These are phyloP conservation scores for Mongoloraphidia duomilia DNA, from an alignment of 2,888 invertebrate genomes.

Conservation along the genomic window DNA sequence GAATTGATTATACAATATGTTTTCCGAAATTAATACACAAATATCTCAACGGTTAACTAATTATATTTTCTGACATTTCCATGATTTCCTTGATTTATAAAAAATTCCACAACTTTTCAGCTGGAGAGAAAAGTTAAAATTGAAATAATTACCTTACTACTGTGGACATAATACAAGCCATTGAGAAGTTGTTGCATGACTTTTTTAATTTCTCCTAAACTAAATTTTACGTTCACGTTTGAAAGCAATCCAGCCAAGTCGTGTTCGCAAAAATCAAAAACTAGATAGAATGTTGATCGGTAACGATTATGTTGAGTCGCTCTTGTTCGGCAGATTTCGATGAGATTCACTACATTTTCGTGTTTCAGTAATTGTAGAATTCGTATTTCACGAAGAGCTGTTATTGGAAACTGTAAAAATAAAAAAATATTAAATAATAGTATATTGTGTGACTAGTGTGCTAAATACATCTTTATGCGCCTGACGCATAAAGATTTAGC, in stretches of 20 bases:
- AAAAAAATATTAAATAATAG: too few relatives aligned
- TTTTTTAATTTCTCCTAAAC: slow-evolving; percentile 91
- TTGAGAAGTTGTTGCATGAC: slow-evolving; percentile 76
- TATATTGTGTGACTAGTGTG: too few relatives aligned
- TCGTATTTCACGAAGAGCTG: slow-evolving; percentile 90
- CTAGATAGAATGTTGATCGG: slow-evolving; percentile 81
- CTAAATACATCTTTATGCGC: too few relatives aligned
- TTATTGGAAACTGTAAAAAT: slow-evolving; percentile 80
- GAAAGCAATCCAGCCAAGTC: slow-evolving; percentile 92
- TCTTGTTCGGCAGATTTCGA: slow-evolving; percentile 92
- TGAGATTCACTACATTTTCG: slow-evolving; percentile 92
- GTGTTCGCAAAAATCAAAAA: slow-evolving; percentile 98
- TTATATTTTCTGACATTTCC: not conserved
- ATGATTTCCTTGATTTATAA: too few relatives aligned
- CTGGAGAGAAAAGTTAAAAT: not conserved
- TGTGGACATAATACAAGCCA: slow-evolving; percentile 91
- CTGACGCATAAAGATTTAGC: too few relatives aligned
- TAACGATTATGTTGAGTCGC: slow-evolving; percentile 59
- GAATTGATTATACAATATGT: too few relatives aligned
- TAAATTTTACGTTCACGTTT: slow-evolving; percentile 91
- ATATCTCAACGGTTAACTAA: too few relatives aligned
- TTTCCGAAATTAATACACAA: too few relatives aligned
- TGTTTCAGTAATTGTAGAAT: slow-evolving; percentile 90
- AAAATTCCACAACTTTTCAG: not conserved
- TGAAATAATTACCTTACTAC: slow-evolving; percentile 48